Conservation (phyloP, 2,113 vertebrate species). For the Opisthocomus hoazin region DNA sequence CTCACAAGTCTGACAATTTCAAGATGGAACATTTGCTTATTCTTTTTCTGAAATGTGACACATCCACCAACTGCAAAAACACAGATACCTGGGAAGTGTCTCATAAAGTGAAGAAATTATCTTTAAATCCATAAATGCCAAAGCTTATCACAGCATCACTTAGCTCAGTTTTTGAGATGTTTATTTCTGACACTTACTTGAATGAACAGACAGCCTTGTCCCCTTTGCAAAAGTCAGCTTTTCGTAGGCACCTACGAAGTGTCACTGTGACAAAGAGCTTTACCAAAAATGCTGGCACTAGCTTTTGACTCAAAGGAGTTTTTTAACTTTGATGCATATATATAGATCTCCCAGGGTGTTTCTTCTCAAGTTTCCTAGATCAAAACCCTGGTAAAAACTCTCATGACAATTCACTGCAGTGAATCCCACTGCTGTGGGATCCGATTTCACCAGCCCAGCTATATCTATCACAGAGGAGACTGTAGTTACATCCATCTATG, state of each 20-base stretch:
- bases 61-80: not conserved
- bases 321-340: not conserved
- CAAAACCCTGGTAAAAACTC: not conserved
- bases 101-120: not conserved
- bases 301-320: not conserved
- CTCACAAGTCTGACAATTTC: not conserved
- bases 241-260: fast-evolving
- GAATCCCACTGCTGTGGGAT: not conserved
- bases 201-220: not conserved
- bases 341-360: not conserved
- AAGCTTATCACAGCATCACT: not conserved
- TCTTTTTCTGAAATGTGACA: not conserved
- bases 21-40: not conserved
- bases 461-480: not conserved
- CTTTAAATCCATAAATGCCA: not conserved
- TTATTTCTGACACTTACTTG: slow-evolving; percentile 38
- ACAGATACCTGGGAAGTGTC: not conserved
- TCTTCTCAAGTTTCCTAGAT: not conserved
- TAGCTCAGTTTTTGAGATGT: not conserved
- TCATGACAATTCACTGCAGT: not conserved
- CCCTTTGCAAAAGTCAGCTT: not conserved
- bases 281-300: not conserved
- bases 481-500: not conserved
- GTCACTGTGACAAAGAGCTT: not conserved
- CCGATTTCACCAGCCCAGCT: not conserved